Base-by-base conservation (phyloP, 2,888 invertebrate species). In the Ceraclea dissimilis region DNA sequence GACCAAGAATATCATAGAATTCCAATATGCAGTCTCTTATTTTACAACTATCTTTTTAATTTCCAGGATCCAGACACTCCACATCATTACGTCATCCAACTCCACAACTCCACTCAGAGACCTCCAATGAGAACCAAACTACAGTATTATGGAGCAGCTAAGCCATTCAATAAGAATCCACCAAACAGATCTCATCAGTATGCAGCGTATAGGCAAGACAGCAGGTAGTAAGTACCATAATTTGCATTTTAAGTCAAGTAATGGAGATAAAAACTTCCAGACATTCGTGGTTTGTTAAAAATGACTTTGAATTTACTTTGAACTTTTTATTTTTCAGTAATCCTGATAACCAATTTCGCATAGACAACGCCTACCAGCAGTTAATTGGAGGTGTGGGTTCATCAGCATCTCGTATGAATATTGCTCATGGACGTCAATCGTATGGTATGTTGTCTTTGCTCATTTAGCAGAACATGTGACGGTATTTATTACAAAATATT, bases 71-170 rank as follows among this genome's bases (percentile, higher is more conserved):
- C 50, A 13, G 50, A 26, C 2, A 21, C 43, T 26, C 22, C 48
- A 8, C 54, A 54, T 16, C 49, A 54, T 13, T 54, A 54, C 54
- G 21, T 54, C 17, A 54, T 54, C n/a, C 17, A 54, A 16, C 26
- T 50, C n/a, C 31, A 49, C 11, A 39, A 54, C 20, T 6, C 21
- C 11, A 49, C 44, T 22, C n/a, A 43, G 4, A 22, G 13, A 10
- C 44, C 50, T 8, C 54, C 49, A 10, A 22, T 43, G 31, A 19
- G 17, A 11, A 43, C 49, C 44, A 49, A 21, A 10, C 47, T 52
- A 20, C 57, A 55, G 19, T 62, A 62, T 44, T 62, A 62, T 33
- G 62, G 62, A 26, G 62, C 62, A 1, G 62, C 62, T 2, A 53
- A 54, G 33, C 60, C 62, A 2, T 57, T 48, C 43, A 60, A 60